Base-by-base conservation (phyloP, 2,113 vertebrate species). In the Grantiella picta region DNA sequence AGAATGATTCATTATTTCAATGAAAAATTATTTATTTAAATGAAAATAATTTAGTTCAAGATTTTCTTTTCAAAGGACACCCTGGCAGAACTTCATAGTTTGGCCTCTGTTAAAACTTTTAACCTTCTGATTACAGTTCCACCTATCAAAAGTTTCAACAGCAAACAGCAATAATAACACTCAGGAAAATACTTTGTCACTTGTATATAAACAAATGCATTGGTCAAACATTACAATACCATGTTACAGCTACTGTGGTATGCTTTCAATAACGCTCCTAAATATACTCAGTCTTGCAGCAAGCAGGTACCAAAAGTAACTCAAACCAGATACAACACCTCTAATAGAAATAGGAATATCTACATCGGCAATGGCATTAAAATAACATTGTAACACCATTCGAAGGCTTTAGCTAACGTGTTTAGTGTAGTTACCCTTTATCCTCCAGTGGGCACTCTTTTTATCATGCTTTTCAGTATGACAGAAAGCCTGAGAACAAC, bases 1-100 rank as follows among this genome's bases (percentile, higher is more conserved):
- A 73, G 69, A 94, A 89, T 65, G 19, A 94, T 70, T 47, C 45
- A 77, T 31, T 85, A 66, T 35, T 96, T 79, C 80, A 94, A 82
- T 21, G 18, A 45, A 66, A 54, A 23, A 5, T 35, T 22, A 24
- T 31, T 31, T 56, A 65, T 20, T 49, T 29, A 57, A 49, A 57
- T 17, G 2, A 16, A 33, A 59, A 68, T 36, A 16, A 50, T 76
- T 91, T 94, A 81, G 8, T 92, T 92, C 11, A 33, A 56, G 60
- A n/a, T 52, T 70, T 50, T 44, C 21, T 77, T 69, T 75, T 27
- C 19, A 49, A 65, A 73, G 36, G 10, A 53, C 6, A 82, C 22
- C 52, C 27, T 20, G 33, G 12, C 5, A 15, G 12, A 91, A 70
- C 49, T 36, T 60, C 1, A 1, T 53, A 42, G 35, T 80, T 71